Evolutionary conservation across 2,888 invertebrate species (phyloP), one percentile per base, ranked within the genome.

Genomic region (Labia minor): DNA sequence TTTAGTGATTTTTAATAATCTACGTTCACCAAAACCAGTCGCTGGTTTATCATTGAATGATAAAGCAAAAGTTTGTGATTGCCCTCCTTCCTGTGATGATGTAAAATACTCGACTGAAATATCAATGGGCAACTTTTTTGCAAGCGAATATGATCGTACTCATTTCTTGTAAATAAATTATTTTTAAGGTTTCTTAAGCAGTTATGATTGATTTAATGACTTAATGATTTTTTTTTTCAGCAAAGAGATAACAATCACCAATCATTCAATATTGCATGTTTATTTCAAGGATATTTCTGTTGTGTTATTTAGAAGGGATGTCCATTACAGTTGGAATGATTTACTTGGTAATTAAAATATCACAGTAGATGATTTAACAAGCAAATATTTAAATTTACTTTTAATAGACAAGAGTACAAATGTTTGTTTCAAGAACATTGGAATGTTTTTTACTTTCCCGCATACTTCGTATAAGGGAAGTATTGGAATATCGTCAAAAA

Each of bases 321-420:
- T 69, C 10, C 66, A 69, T 14, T 70, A 70, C 67, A 68, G 67
- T 19, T 69, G 69, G 69, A 70, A 70, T 19, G 70, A 70, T 66
- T 64, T 70, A 1, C 65, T 70, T 1, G 69, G 70, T 70, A 26
- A 65, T 68, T 21, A 33, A n/a, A n/a, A n/a, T n/a, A n/a, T n/a
- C n/a, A n/a, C n/a, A n/a, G n/a, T n/a, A n/a, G n/a, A n/a, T n/a
- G n/a, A n/a, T n/a, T n/a, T n/a, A 8, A 33, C 33, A 8, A 33
- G 6, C 11, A 11, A 11, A 33, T 61, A 61, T 61, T 61, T 61
- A 61, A 6, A 8, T 19, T 10, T 61, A 10, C 8, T 10, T 18
- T 6, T 4, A 8, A 8, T n/a, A 10, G 18, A 61, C 6, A 6
- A 61, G n/a, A 6, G 19, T 61, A n/a, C 16, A 18, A 11, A 11